Conservation (phyloP, 2,888 invertebrate species). For the Sycophila texana region DNA sequence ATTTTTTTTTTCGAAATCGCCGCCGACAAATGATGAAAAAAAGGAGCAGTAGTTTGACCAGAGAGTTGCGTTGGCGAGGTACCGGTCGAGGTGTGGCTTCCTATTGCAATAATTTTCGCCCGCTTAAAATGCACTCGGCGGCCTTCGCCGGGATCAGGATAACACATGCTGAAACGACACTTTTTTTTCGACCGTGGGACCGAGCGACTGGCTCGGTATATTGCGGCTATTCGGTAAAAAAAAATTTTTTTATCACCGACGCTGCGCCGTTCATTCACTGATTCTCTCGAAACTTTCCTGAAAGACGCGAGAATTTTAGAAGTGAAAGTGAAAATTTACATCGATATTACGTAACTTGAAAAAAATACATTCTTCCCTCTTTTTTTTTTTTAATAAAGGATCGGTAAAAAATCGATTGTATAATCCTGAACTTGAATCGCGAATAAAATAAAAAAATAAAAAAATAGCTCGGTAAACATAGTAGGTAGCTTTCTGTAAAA, state of each 20-base stretch:
- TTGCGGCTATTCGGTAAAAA: slow-evolving; percentile 6
- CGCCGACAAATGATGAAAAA: not conserved
- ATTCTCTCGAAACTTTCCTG: no score
- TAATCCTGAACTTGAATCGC: no score
- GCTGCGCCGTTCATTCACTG: no score
- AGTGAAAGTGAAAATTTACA: slow-evolving; percentile 38
- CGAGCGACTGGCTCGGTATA: not conserved
- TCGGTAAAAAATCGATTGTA: not conserved
- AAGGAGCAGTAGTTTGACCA: not conserved
- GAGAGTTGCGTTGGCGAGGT: slow-evolving; percentile 53
- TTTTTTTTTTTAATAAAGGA: no score
- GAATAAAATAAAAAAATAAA: not conserved
- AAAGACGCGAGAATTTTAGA: not conserved
- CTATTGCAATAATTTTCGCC: slow-evolving; percentile 71
- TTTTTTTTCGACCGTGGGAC: slow-evolving; percentile 38
- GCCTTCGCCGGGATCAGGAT: slow-evolving; percentile 73
- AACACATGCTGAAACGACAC: slow-evolving; percentile 62
- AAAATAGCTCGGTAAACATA: not conserved
- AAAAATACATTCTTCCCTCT: not conserved
- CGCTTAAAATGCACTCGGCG: slow-evolving; percentile 72
- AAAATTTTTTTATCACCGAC: not conserved
- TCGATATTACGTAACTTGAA: slow-evolving; percentile 23
- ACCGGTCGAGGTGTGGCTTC: slow-evolving; percentile 73
- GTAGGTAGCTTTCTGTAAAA: not conserved
- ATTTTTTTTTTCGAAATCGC: not conserved